Evolutionary conservation across 2,113 vertebrate species (phyloP).

Genomic region (Eubucco bourcierii): DNA sequence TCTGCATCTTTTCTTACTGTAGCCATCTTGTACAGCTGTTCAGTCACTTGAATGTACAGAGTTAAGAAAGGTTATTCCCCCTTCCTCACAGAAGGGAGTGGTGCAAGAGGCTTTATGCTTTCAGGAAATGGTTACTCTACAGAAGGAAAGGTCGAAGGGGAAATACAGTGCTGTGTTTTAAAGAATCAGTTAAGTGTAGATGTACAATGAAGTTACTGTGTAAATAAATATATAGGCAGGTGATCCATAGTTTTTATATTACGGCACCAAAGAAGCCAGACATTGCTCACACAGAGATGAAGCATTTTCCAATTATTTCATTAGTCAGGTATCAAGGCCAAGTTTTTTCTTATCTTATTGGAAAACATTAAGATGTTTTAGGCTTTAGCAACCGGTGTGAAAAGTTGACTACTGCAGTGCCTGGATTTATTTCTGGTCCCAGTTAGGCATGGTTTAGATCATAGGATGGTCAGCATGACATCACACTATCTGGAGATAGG

Average conservation of each 20-base stretch:
- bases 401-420: background rate
- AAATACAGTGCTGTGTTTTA: background rate
- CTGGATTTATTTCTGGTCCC: background rate
- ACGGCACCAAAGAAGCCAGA: background rate
- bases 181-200: background rate
- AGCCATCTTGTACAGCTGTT: background rate
- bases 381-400: background rate
- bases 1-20: background rate
- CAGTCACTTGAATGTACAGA: background rate
- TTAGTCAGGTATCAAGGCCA: background rate
- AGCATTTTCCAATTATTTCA: background rate
- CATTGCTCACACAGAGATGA: background rate
- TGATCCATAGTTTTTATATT: background rate
- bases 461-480: background rate
- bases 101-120: background rate
- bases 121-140: background rate
- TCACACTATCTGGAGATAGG: fast-evolving
- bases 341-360: background rate
- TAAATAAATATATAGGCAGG: background rate
- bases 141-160: background rate
- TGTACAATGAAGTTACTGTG: background rate
- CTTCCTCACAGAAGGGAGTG: background rate
- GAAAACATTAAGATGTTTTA: background rate
- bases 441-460: background rate
- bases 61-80: background rate